Evolutionary conservation across 1,140 invertebrate species (phyloP).

Genomic region (Drosophila funebris): DNA sequence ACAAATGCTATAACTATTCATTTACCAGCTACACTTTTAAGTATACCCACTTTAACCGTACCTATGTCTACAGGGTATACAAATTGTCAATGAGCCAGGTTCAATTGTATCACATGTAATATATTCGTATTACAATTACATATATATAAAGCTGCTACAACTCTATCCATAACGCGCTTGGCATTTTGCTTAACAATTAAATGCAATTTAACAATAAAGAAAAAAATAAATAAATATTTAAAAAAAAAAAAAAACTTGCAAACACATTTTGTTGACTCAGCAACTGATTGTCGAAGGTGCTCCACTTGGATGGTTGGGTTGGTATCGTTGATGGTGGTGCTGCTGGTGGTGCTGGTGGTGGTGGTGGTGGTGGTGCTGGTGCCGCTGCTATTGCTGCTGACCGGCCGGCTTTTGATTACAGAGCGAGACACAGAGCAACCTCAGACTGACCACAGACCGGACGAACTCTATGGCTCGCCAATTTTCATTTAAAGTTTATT

Average conservation of each 20-base stretch:
- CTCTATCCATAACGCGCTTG: slow-evolving; percentile 47
- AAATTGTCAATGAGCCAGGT: slow-evolving; percentile 72
- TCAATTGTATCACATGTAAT: slow-evolving; percentile 64
- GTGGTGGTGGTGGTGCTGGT: no score
- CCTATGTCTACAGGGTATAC: slow-evolving; percentile 31
- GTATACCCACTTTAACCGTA: no score
- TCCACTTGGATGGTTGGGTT: slow-evolving; percentile 36
- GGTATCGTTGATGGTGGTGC: not conserved
- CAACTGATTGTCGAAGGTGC: slow-evolving; percentile 58
- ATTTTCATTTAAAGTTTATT: slow-evolving; percentile 76
- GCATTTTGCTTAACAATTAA: slow-evolving; percentile 80
- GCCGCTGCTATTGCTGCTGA: no score
- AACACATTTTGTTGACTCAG: slow-evolving; percentile 67
- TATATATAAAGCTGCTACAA: slow-evolving; percentile 24
- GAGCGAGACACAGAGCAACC: slow-evolving; percentile 33
- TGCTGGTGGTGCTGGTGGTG: no score
- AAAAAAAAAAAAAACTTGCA: slow-evolving; percentile 31
- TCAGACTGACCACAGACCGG: slow-evolving; percentile 37
- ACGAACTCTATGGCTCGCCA: slow-evolving; percentile 61
- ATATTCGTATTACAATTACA: slow-evolving; percentile 9
- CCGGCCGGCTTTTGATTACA: slow-evolving; percentile 77
- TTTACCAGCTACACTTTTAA: no score
- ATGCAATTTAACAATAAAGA: slow-evolving; percentile 65
- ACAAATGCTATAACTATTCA: no score
- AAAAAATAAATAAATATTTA: slow-evolving; percentile 47